Percentiles rank a stretch among this genome's conserved stretches.
phyloP scores from a whole-genome alignment of 2,797 vertebrate genomes.

The Sphenopsis melanotis region DNA sequence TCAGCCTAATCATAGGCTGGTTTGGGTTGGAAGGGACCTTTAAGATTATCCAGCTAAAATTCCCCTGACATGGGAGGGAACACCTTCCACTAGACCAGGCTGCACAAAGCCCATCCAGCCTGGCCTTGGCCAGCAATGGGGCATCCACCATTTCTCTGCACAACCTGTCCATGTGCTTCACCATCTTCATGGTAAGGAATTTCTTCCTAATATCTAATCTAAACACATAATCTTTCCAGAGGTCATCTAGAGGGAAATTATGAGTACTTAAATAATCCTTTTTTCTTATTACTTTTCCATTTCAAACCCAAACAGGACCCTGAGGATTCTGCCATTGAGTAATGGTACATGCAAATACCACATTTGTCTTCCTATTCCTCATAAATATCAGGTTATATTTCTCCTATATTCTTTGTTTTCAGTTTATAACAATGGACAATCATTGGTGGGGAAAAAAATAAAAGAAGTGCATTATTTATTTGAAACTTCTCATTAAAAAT shows the following conservation, averaged over 20 bases:
- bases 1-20: neutral
- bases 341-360: neutral
- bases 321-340: neutral
- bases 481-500: neutral
- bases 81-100: neutral
- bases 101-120: neutral
- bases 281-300: neutral
- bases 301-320: neutral
- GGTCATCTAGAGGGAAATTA: neutral
- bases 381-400: neutral
- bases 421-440: neutral
- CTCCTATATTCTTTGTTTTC: neutral
- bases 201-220: neutral
- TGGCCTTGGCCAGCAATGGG: neutral
- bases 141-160: neutral
- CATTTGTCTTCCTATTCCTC: neutral
- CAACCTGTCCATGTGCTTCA: neutral
- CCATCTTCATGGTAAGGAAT: neutral
- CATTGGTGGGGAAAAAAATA: neutral
- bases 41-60: neutral
- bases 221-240: neutral
- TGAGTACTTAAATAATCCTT: neutral
- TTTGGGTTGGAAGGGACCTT: neutral
- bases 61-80: rapidly evolving
- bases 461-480: neutral